phyloP scores from a whole-genome alignment of 1,140 invertebrate genomes.

The Drosophila melanica region DNA sequence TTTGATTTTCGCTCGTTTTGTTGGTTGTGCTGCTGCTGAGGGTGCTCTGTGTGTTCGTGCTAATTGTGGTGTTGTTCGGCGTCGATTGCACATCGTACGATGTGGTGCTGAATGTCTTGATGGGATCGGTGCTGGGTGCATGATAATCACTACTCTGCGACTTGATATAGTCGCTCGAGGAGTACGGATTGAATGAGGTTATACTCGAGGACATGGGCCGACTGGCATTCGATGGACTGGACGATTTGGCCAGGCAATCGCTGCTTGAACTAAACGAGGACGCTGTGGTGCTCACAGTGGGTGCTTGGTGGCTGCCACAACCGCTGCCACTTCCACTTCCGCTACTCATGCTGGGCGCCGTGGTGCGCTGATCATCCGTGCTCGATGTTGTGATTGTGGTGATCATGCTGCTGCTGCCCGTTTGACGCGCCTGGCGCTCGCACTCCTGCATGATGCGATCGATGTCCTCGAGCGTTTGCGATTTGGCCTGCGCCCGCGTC shows the following conservation, averaged over 20 bases:
- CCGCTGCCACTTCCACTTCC: conserved; percentile 36
- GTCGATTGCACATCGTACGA: conserved; percentile 79
- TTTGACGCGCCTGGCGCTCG: conserved; percentile 67
- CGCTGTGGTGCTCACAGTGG: conserved; percentile 69
- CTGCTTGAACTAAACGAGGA: conserved; percentile 80
- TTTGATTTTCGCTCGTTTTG: conserved; percentile 45
- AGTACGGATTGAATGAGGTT: conserved; percentile 83
- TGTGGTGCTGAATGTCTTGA: conserved; percentile 83
- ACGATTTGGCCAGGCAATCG: conserved; percentile 81
- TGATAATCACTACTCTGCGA: conserved; percentile 82
- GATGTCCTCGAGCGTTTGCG: conserved; percentile 74
- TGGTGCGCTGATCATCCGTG: conserved; percentile 69
- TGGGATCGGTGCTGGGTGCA: conserved; percentile 83
- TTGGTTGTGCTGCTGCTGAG: conserved; percentile 48
- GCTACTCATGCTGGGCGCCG: conserved; percentile 68
- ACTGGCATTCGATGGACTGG: conserved; percentile 68
- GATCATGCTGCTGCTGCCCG: conserved; percentile 31
- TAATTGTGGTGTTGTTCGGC: conserved; percentile 65
- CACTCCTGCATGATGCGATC: conserved; percentile 83
- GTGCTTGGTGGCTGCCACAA: conserved; percentile 29
- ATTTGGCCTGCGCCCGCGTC: conserved; percentile 30
- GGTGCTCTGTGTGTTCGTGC: conserved; percentile 53
- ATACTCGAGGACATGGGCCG: conserved; percentile 80
- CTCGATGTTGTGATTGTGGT: conserved; percentile 29
- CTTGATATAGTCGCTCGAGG: conserved; percentile 83